phyloP scores from a whole-genome alignment of 2,888 invertebrate genomes.

The Choreutis nemorana region DNA sequence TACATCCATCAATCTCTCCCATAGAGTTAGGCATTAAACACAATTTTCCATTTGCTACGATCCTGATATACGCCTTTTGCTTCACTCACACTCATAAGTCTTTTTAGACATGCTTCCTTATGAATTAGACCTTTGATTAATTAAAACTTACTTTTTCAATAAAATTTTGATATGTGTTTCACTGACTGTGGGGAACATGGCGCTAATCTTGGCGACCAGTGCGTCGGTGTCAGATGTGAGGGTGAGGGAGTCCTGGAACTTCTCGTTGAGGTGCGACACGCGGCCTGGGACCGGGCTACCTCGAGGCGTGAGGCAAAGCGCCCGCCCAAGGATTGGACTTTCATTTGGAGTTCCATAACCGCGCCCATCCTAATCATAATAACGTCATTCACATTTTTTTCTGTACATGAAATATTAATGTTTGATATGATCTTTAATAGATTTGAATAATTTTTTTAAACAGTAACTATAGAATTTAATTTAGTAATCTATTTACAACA shows the following conservation, averaged over 20 bases:
- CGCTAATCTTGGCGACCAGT: conserved; percentile 80
- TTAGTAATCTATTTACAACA: too few species aligned
- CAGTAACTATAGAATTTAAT: too few species aligned
- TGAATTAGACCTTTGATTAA: background rate
- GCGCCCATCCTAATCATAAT: conserved; percentile 42
- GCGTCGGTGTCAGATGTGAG: conserved; percentile 74
- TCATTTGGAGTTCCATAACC: conserved; percentile 45
- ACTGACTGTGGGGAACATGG: conserved; percentile 90
- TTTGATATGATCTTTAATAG: too few species aligned
- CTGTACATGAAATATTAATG: conserved; percentile 8
- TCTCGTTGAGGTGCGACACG: conserved; percentile 54
- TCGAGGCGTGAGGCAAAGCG: conserved; percentile 52
- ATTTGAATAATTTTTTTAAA: too few species aligned
- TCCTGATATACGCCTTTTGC: too few species aligned
- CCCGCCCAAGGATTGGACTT: conserved; percentile 51
- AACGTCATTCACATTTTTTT: conserved; percentile 9
- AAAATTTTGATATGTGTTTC: conserved; percentile 88
- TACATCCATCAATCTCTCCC: too few species aligned
- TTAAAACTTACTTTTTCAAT: conserved; percentile 81
- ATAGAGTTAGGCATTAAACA: background rate
- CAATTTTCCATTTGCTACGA: background rate
- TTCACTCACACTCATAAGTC: background rate
- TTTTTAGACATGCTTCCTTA: background rate
- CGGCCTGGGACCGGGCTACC: conserved; percentile 58
- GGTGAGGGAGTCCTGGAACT: conserved; percentile 70